Percentiles rank a stretch among this genome's conserved stretches.
Evolutionary conservation across 1,140 invertebrate species (phyloP).

Genomic region (Euwallacea similis): DNA sequence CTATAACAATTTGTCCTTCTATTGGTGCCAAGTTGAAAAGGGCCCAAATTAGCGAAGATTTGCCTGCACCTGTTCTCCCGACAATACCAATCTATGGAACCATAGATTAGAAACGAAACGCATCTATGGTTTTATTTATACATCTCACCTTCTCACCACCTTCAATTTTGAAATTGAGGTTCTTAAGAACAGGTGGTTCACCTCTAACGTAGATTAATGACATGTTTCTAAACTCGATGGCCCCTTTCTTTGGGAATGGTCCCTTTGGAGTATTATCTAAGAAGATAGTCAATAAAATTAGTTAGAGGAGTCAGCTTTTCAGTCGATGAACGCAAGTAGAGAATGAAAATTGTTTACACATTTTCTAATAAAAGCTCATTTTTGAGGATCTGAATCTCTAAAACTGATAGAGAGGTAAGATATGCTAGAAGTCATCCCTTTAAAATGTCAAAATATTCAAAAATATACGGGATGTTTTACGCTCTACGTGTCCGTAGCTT

Average conservation of each 20-base stretch:
- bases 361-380: not conserved
- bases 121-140: conserved; percentile 56
- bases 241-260: conserved; percentile 46
- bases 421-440: too few relatives aligned
- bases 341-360: conserved; percentile 12
- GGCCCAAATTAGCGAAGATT: conserved; percentile 73
- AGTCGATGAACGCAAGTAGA: too few relatives aligned
- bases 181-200: conserved; percentile 69
- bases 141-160: conserved; percentile 66
- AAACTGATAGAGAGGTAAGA: too few relatives aligned
- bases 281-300: too few relatives aligned
- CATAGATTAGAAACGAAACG: not conserved
- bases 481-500: too few relatives aligned
- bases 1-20: conserved; percentile 63
- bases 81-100: conserved; percentile 36
- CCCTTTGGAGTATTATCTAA: conserved; percentile 9
- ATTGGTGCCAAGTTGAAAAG: conserved; percentile 65
- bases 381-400: too few relatives aligned
- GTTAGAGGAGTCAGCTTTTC: too few relatives aligned
- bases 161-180: conserved; percentile 64
- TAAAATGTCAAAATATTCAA: too few relatives aligned
- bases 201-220: conserved; percentile 66
- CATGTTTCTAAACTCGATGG: conserved; percentile 66
- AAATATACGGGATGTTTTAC: too few relatives aligned
- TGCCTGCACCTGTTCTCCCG: conserved; percentile 58